Evolutionary conservation across 2,888 invertebrate genomes (phyloP).

Genomic region (Escarpia spicata): DNA sequence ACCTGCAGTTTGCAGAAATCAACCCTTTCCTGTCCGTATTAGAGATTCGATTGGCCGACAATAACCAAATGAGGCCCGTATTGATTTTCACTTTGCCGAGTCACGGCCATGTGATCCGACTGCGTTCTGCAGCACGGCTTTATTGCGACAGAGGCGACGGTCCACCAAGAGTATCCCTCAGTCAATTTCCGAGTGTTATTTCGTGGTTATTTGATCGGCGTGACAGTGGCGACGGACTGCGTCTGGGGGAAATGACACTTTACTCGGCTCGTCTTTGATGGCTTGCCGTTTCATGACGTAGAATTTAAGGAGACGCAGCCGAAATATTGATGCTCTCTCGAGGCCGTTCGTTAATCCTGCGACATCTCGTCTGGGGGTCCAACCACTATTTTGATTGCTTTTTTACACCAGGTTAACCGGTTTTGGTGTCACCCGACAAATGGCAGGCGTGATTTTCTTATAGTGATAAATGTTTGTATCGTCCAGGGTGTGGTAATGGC

Average conservation of each 20-base stretch:
- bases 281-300: neutral
- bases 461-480: neutral
- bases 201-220: neutral
- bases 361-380: neutral
- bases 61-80: neutral
- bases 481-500: too few relatives aligned
- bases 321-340: neutral
- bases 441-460: neutral
- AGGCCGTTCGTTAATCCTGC: neutral
- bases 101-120: neutral
- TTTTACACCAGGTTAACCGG: neutral
- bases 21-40: neutral
- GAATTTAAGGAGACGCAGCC: too few relatives aligned
- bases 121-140: neutral
- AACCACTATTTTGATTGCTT: neutral
- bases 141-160: neutral
- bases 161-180: neutral
- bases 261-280: neutral
- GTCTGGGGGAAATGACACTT: neutral
- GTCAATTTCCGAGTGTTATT: constrained; percentile 1
- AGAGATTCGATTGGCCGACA: neutral
- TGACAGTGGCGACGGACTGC: neutral
- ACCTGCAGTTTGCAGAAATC: neutral
- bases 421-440: neutral
- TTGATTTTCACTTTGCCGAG: neutral